Base-by-base conservation (phyloP, 2,113 vertebrate species). In the Narcine bancroftii region DNA sequence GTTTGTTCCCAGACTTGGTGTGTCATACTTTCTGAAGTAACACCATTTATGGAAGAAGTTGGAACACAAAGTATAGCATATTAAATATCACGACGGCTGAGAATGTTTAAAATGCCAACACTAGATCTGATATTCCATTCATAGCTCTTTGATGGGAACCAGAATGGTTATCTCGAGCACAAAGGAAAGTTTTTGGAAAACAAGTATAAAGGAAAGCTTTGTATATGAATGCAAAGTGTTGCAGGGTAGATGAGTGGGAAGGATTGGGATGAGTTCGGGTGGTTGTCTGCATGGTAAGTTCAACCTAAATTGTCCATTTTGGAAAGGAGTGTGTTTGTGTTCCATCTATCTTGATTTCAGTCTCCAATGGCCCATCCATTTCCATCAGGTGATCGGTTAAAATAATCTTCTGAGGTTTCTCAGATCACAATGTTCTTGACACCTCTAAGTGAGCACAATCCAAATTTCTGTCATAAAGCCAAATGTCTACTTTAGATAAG, bases 41-140 rank as follows among this genome's bases (percentile, higher is more conserved):
- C 71, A 91, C 89, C 89, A 91, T 91, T 65, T 91, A 91, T 91
- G 89, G 89, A 91, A 91, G 24, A 91, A 91, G 63, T 66, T 91
- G 6, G 89, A 53, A 47, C 63, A 13, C 89, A 69, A 69, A 69
- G 89, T 71, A 91, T 47, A 65, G 63, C 36, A 10, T 71, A 33
- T 91, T 45, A 69, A 91, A 71, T 91, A 69, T 69, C 89, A 69
- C 1, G 89, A 45, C 45, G 1, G 65, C 24, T 29, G 11, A 21
- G 33, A 24, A 91, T 91, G 89, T 42, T 91, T 91, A 69, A 91
- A 69, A 71, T 91, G 71, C 24, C 65, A 69, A 42, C 89, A 71
- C 21, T 26, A 69, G 10, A 13, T 39, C 89, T 26, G 17, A 33
- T 65, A 47, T 91, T 47, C 89, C 2, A 47, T 83, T 53, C 47